Evolutionary conservation across 2,797 vertebrate species (phyloP), one percentile per base, ranked within the genome.

Genomic region (Sciaenops ocellatus): DNA sequence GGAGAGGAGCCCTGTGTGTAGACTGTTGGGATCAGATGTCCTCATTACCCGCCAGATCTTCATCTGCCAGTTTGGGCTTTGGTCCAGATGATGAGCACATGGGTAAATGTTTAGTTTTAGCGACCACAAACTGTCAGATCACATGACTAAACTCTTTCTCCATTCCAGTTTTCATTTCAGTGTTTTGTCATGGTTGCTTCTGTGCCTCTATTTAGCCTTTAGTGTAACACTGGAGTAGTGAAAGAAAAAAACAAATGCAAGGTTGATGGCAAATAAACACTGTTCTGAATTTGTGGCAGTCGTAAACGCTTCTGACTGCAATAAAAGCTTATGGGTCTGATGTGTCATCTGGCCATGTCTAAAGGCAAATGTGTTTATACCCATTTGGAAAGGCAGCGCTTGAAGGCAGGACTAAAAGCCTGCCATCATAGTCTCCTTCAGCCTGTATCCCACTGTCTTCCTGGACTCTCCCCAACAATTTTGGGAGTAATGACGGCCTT

Each of bases 21-120:
- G 61, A 18, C n/a, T 66, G 71, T 64, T 42, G 7, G 59, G 64
- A 78, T 80, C 67, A 84, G 75, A 64, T 78, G 63, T 82, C 62
- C 65, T 77, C 38, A 62, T 75, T 61, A 34, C 11, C 47, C 5
- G 16, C 17, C 28, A 63, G 69, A 73, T 71, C 48, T 61, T 76
- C 13, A 30, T 78, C 70, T 76, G 57, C 3, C 0, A 50, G 28
- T 56, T 69, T 47, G 30, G 55, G 44, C 42, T 64, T 62, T 26
- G 22, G 46, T 46, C 44, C 77, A 69, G 24, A 47, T 26, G 55
- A 56, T 50, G 51, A 74, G 34, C 20, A 30, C 15, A 38, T 22
- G 16, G 26, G 13, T 41, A 30, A 73, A 24, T 54, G 24, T 65
- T 78, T 50, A 16, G 20, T 64, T 73, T 73, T 6, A 51, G 38